These are phyloP conservation scores for Daboia siamensis DNA, from an alignment of 2,113 vertebrate genomes.

Conservation along the genomic window DNA sequence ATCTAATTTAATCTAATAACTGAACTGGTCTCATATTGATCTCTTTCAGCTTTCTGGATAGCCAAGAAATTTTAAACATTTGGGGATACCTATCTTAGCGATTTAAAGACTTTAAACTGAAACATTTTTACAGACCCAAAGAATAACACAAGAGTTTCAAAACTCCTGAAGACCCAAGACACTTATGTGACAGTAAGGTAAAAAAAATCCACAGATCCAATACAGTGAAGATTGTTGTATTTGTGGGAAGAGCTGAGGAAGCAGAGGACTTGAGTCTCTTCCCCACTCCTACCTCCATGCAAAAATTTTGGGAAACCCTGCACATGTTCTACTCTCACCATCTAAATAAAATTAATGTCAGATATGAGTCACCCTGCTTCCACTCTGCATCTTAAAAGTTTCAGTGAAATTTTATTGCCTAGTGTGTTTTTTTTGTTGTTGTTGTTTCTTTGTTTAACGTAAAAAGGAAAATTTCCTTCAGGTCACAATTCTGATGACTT, in stretches of 20 bases:
- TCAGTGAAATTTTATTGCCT: not conserved
- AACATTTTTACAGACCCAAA: not conserved
- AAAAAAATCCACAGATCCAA: not conserved
- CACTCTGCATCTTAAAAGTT: not conserved
- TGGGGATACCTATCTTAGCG: not conserved
- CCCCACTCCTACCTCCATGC: not conserved
- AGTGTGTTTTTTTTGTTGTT: too few relatives aligned
- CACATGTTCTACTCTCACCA: not conserved
- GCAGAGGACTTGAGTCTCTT: not conserved
- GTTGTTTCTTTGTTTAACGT: not conserved
- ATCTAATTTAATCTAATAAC: not conserved
- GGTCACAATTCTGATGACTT: not conserved
- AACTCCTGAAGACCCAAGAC: not conserved
- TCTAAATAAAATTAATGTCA: not conserved
- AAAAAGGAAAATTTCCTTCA: not conserved
- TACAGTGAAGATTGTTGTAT: not conserved
- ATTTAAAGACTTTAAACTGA: not conserved
- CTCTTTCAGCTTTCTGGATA: not conserved
- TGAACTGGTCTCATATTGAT: not conserved
- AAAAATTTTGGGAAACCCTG: not conserved
- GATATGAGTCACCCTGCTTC: not conserved
- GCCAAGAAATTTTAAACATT: not conserved
- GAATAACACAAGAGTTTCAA: not conserved
- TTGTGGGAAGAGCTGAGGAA: not conserved
- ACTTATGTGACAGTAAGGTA: not conserved